Evolutionary conservation across 2,113 vertebrate genomes (phyloP).

Genomic region (Tetrao urogallus): DNA sequence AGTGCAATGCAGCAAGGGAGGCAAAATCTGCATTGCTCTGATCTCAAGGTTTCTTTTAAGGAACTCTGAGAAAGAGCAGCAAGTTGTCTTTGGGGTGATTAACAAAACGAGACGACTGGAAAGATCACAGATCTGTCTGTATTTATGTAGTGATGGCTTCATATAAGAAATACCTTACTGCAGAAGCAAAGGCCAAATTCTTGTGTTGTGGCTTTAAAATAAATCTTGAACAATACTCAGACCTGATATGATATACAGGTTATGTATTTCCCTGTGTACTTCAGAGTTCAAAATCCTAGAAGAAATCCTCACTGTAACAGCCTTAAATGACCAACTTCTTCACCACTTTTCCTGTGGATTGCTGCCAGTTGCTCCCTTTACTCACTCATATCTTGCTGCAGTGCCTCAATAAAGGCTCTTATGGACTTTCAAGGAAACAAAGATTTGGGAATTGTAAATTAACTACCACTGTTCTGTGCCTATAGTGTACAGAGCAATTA

Average conservation of each 20-base stretch:
- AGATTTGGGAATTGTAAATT: background rate
- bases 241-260: accelerated
- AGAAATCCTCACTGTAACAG: background rate
- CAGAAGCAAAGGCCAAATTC: background rate
- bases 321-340: background rate
- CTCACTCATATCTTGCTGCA: background rate
- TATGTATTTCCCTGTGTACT: background rate
- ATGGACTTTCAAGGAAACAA: background rate
- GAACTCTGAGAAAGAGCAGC: background rate
- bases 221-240: background rate
- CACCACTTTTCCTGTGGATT: background rate
- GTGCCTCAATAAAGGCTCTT: background rate
- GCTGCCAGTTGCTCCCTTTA: background rate
- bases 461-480: background rate
- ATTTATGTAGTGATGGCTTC: background rate
- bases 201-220: background rate
- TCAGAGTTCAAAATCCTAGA: background rate
- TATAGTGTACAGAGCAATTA: background rate
- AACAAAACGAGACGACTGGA: background rate
- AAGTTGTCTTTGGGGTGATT: background rate
- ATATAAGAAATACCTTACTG: background rate
- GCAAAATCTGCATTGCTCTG: background rate
- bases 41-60: background rate
- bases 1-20: background rate
- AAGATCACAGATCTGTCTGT: background rate